Conservation (phyloP, 1,140 invertebrate species). For the Drosophila melanica region DNA sequence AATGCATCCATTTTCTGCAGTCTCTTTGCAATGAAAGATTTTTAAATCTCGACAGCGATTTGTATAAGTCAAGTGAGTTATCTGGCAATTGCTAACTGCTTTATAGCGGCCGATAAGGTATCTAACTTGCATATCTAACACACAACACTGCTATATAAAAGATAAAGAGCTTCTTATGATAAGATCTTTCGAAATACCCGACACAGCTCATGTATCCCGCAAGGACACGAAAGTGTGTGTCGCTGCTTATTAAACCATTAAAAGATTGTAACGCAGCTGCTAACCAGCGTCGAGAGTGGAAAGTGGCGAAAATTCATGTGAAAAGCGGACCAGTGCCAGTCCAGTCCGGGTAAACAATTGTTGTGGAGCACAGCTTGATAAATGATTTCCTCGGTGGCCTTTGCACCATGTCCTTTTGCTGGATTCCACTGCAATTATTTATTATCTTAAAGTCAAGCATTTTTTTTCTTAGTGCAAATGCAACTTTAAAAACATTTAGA, state of each 20-base stretch:
- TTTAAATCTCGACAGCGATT: conserved; percentile 4
- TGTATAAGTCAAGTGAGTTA: conserved; percentile 18
- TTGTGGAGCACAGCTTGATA: conserved; percentile 12
- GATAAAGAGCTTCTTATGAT: too few relatives aligned
- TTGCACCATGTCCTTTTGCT: background rate
- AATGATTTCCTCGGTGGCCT: conserved; percentile 12
- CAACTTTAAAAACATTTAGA: too few relatives aligned
- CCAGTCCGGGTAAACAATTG: background rate
- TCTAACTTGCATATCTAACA: conserved; percentile 8
- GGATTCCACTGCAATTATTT: conserved; percentile 9
- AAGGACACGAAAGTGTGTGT: background rate
- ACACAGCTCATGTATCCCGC: background rate
- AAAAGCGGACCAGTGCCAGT: background rate
- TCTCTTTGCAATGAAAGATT: background rate
- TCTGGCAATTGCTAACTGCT: conserved; percentile 22
- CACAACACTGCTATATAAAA: background rate
- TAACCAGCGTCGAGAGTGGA: conserved; percentile 1
- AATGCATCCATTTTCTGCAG: conserved; percentile 5
- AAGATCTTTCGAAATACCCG: background rate
- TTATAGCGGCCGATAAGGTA: conserved; percentile 41
- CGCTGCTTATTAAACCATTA: conserved; percentile 66
- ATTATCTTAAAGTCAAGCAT: conserved; percentile 3
- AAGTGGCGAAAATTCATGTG: background rate
- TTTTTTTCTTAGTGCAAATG: background rate
- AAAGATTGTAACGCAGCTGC: conserved; percentile 59